A percentile compares a stretch with the other conserved stretches of the same genome.
Evolutionary conservation across 1,140 invertebrate genomes (phyloP).

Genomic region (Homalodisca vitripennis): DNA sequence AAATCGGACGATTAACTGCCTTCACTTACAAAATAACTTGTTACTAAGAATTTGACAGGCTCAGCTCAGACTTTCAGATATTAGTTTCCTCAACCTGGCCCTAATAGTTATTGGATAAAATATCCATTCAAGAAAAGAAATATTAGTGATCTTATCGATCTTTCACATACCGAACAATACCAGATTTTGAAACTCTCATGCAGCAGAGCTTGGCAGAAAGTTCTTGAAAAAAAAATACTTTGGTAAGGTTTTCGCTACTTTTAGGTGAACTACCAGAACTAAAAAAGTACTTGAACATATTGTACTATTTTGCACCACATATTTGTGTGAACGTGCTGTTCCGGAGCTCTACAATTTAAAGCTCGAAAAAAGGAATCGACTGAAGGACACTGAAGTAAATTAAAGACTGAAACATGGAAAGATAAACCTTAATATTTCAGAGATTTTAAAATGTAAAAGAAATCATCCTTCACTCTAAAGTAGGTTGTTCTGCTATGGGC

Average conservation of each 20-base stretch:
- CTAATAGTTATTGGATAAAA: neutral
- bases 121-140: neutral
- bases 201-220: neutral
- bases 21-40: no score
- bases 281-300: neutral
- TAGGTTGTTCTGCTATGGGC: neutral
- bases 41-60: neutral
- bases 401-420: neutral
- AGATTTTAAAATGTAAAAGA: neutral
- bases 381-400: neutral
- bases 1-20: no score
- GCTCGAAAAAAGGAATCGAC: neutral
- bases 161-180: neutral
- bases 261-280: neutral
- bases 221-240: neutral
- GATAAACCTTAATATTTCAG: neutral
- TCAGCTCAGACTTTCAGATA: neutral
- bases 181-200: neutral
- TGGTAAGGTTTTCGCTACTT: neutral
- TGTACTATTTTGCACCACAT: neutral
- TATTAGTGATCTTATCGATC: neutral
- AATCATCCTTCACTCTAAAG: neutral
- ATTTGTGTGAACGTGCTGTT: neutral
- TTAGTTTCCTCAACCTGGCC: neutral
- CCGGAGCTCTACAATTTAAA: neutral